Evolutionary conservation across 2,113 vertebrate species (phyloP), one percentile per base, ranked within the genome.

Genomic region (Nibea coibor): DNA sequence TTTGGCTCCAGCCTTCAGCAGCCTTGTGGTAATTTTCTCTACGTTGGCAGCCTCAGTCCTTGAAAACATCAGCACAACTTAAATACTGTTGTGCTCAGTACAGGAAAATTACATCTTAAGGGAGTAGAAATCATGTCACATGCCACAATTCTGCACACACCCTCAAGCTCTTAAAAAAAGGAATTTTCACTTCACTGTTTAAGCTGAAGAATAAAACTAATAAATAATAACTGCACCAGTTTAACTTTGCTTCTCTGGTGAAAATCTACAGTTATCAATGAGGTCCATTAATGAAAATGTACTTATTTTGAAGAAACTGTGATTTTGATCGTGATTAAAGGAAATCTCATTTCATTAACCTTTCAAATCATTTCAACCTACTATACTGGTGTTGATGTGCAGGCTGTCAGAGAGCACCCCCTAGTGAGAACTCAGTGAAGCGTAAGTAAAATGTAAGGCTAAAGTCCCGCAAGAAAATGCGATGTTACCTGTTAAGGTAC

Each of bases 21-120:
- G 93, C 81, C 98, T 97, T 0, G 98, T 99, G 66, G 98, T 99
- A 89, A 99, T 99, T 90, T 99, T 99, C 94, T 99, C 98, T 62
- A 99, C 98, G 0, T 99, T 99, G 61, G 98, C 96, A 10, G 98
- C 98, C 85, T 99, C 98, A 2, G 98, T 99, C 93, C 98, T 99
- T 56, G 1, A 65, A 47, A 1, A 88, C 35, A 90, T 6, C 8
- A 57, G 9, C 16, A 50, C 54, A 17, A 22, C 6, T 47, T 70
- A 14, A 70, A 50, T 15, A 50, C 17, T 24, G 16, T n/a, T 1
- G 16, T 50, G 26, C 22, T 69, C 54, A 35, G 9, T n/a, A 31
- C 4, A 39, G 4, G 11, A 53, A 24, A 48, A n/a, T 24, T 2
- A 39, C 28, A 57, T 9, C 6, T 51, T 5, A 54, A 10, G 1